Conservation (phyloP, 1,140 invertebrate species). For the Hycleus cichorii region DNA sequence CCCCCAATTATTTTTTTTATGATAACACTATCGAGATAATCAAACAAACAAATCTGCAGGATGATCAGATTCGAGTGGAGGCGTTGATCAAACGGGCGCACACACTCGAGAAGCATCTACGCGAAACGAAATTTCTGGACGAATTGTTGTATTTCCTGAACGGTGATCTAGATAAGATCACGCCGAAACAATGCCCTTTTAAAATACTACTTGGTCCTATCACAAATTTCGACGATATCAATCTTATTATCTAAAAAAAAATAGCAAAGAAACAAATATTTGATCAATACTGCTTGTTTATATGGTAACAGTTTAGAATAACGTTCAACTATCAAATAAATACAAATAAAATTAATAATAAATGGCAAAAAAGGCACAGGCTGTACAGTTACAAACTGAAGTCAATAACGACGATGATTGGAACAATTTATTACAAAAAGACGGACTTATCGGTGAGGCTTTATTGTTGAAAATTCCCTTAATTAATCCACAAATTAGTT, state of each 20-base stretch:
- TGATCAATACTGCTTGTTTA: conserved; percentile 1
- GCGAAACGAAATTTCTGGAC: conserved; percentile 26
- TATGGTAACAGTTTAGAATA: background rate
- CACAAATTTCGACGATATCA: background rate
- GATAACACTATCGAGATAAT: background rate
- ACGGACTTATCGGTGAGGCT: conserved; percentile 66
- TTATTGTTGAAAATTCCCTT: conserved; percentile 3
- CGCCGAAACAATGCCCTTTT: conserved; percentile 27
- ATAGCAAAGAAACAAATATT: background rate
- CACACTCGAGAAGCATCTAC: conserved; percentile 19
- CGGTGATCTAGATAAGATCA: conserved; percentile 26
- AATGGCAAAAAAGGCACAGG: conserved; percentile 64
- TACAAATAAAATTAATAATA: too few species aligned
- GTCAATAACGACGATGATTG: conserved; percentile 83
- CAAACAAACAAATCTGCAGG: background rate
- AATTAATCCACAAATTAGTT: conserved; percentile 48
- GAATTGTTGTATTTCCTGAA: conserved; percentile 27
- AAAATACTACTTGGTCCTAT: conserved; percentile 11
- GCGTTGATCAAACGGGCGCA: conserved; percentile 17
- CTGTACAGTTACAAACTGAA: conserved; percentile 70
- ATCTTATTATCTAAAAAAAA: background rate
- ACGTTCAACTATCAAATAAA: background rate
- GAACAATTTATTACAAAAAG: conserved; percentile 66
- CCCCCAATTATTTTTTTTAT: background rate
- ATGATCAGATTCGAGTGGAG: conserved; percentile 15